Base-by-base conservation (phyloP, 2,113 vertebrate species). In the Willisornis vidua region DNA sequence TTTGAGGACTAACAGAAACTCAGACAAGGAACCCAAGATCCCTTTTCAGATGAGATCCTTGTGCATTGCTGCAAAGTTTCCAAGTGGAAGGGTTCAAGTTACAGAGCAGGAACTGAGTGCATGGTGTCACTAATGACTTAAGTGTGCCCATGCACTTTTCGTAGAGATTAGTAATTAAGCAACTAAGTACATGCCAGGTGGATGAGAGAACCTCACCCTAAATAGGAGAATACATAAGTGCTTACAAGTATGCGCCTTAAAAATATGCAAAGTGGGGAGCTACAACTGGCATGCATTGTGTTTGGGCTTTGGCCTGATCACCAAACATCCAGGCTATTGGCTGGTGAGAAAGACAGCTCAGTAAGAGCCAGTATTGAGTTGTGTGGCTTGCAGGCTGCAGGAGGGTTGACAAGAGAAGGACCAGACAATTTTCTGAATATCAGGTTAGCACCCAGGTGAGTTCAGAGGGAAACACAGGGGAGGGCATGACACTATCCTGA, bases 381-480 rank as follows among this genome's bases (percentile, higher is more conserved):
- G 17, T 25, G 20, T 75, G 62, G 19, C 81, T 67, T 37, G 22
- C 31, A 61, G 45, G 52, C 61, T 85, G 57, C 52, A 49, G 51
- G 15, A 20, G 5, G 11, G 29, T 13, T 63, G 72, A 17, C 43
- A 14, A 33, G 14, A 37, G 76, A 45, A 62, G 19, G 9, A 33
- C 12, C 19, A 39, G 81, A 48, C 77, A 43, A 14, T 4, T 52
- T 73, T 66, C 26, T 62, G 55, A 54, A 15, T 78, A 12, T 31
- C 0, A 0, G 8, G 6, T 70, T 52, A 16, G 59, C 59, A 51
- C 7, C 1, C n/a, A 39, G 16, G 35, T 46, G 39, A 76, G 39
- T 54, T 85, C 75, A 72, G 54, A 65, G 35, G 13, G 48, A 16
- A 23, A n/a, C 46, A 48, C 66, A 43, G 62, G 25, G 51, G 25